Evolutionary conservation across 1,140 invertebrate genomes (phyloP).

Genomic region (Diorhabda carinulata): DNA sequence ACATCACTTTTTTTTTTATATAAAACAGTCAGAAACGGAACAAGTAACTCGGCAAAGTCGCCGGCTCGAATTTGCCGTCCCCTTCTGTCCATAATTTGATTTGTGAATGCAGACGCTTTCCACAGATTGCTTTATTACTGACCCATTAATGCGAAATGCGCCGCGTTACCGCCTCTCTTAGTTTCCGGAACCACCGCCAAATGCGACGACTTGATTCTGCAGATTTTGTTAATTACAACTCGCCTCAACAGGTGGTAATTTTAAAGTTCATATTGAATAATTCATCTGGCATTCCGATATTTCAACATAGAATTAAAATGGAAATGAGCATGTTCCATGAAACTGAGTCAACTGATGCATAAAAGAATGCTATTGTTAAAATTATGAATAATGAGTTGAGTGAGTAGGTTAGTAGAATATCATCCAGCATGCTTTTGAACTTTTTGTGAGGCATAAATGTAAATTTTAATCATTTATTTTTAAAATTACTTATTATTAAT

Average conservation of each 20-base stretch:
- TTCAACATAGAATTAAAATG: not conserved
- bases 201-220: slow-evolving; percentile 11
- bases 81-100: slow-evolving; percentile 3
- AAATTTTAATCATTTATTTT: too few relatives aligned
- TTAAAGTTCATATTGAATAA: not conserved
- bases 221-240: slow-evolving; percentile 15
- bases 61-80: not conserved
- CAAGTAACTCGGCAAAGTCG: not conserved
- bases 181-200: slow-evolving; percentile 6
- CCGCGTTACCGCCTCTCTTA: not conserved
- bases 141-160: slow-evolving; percentile 8
- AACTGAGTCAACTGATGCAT: too few relatives aligned
- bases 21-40: too few relatives aligned
- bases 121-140: slow-evolving; percentile 15
- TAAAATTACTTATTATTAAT: too few relatives aligned
- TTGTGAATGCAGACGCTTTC: not conserved
- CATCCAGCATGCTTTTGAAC: too few relatives aligned
- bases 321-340: too few relatives aligned
- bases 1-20: too few relatives aligned
- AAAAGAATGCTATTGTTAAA: too few relatives aligned
- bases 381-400: too few relatives aligned
- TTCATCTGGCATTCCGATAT: not conserved
- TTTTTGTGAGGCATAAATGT: too few relatives aligned
- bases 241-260: slow-evolving; percentile 9
- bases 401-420: too few relatives aligned